These are phyloP conservation scores for Limnephilus rhombicus DNA, from an alignment of 2,888 invertebrate species.

Conservation along the genomic window DNA sequence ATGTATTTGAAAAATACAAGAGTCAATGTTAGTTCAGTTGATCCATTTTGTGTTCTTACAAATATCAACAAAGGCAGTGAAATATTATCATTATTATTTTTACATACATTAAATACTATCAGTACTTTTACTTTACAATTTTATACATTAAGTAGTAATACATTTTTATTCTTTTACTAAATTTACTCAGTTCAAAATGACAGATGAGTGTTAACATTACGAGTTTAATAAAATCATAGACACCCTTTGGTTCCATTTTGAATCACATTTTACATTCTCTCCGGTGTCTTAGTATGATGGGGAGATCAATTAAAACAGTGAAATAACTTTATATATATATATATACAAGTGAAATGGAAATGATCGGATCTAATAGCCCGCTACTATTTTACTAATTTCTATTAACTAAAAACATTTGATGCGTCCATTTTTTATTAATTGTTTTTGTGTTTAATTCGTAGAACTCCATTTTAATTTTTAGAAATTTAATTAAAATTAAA, in stretches of 20 bases:
- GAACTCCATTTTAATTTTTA: no score
- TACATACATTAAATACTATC: constrained; percentile 62
- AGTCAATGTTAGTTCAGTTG: constrained; percentile 48
- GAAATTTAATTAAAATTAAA: no score
- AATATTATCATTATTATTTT: constrained; percentile 31
- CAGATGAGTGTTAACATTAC: constrained; percentile 32
- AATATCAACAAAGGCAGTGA: constrained; percentile 58
- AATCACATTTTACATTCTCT: constrained; percentile 1
- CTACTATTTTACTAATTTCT: background rate
- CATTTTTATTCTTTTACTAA: background rate
- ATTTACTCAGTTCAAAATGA: constrained; percentile 41
- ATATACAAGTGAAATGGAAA: background rate
- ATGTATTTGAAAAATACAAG: constrained; percentile 65
- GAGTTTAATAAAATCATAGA: constrained; percentile 1
- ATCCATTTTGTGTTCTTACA: constrained; percentile 38
- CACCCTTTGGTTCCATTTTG: constrained; percentile 1
- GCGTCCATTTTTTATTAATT: background rate
- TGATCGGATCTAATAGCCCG: background rate
- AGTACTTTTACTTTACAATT: constrained; percentile 64
- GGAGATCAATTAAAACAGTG: background rate
- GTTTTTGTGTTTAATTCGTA: no score
- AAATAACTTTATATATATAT: background rate
- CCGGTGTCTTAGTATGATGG: background rate
- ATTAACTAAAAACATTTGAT: background rate
- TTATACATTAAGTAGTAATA: constrained; percentile 46